Conservation (phyloP, 2,113 vertebrate species). For the Cyanoliseus patagonus region DNA sequence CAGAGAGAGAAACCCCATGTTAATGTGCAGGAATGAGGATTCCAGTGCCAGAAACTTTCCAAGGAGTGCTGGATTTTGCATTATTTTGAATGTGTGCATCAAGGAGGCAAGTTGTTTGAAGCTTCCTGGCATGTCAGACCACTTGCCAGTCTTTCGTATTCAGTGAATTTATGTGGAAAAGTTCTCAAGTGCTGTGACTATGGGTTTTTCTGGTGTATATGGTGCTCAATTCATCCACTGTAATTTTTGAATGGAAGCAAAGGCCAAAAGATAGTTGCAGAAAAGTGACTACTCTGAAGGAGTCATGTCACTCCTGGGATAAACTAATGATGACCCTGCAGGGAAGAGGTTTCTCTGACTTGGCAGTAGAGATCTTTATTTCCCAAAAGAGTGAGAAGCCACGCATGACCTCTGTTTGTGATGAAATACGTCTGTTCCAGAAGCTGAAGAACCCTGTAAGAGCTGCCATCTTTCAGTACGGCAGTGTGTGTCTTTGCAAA, state of each 20-base stretch:
- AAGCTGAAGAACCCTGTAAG: constrained; percentile 21
- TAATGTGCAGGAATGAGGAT: constrained; percentile 7
- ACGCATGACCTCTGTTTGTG: constrained; percentile 13
- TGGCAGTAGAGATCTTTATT: constrained; percentile 43
- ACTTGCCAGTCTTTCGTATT: background rate
- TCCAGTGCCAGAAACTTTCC: background rate
- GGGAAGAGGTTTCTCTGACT: constrained; percentile 25
- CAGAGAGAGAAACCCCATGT: constrained; percentile 10
- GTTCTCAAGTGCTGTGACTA: background rate
- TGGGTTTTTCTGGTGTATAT: background rate
- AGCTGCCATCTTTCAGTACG: constrained; percentile 29
- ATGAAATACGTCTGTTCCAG: constrained; percentile 21
- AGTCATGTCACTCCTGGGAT: background rate
- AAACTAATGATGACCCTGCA: background rate
- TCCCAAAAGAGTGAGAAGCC: background rate
- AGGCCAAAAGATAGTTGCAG: background rate
- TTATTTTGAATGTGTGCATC: background rate
- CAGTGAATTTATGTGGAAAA: constrained; percentile 12
- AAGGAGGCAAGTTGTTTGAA: background rate
- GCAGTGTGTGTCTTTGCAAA: background rate
- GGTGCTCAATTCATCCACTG: background rate
- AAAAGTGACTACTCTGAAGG: background rate
- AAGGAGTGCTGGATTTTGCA: constrained; percentile 2
- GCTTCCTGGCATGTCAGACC: background rate
- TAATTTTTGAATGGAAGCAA: background rate